Evolutionary conservation across 2,113 vertebrate species (phyloP), one percentile per base, ranked within the genome.

Genomic region (Lonchura striata): DNA sequence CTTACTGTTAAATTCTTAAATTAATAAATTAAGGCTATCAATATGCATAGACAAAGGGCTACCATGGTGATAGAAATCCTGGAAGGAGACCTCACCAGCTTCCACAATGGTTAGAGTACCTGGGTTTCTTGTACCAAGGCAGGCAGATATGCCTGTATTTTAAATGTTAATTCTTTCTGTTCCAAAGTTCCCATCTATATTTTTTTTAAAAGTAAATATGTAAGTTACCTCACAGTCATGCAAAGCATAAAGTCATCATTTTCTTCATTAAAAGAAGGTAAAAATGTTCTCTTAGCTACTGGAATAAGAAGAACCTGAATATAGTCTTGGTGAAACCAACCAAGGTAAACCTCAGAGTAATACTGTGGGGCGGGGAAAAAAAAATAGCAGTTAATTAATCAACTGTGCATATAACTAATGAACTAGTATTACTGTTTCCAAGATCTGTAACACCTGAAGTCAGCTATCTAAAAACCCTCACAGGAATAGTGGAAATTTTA

Each of bases 31-130:
- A 97, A 95, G 92, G 86, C 92, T 75, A 59, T 72, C 54, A 59
- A 86, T 83, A 74, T 88, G 86, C 83, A 88, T 92, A 95, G 80
- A 91, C 35, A 57, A 92, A 94, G 88, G 64, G 89, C 69, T 78
- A 85, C 69, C 47, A 14, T 31, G 24, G 72, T 56, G 64, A 90
- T 30, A 24, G 6, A 92, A 90, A 31, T 54, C 64, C 61, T 71
- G 70, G 44, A 59, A 82, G 35, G 49, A 84, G 53, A 92, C 66
- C 66, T 86, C 68, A 42, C 42, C 39, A 28, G 39, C 47, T 66
- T 92, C 82, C 54, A 80, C 50, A 74, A 79, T 3, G 21, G 12
- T 88, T 39, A 86, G 42, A 53, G 66, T 88, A 77, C 56, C 72
- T 17, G 46, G 50, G 41, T 68, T 88, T 88, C 72, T 27, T 53